Percentiles rank a stretch among this genome's conserved stretches.
Conservation (phyloP, 2,888 invertebrate species). For the Dexiosoma caninum region DNA sequence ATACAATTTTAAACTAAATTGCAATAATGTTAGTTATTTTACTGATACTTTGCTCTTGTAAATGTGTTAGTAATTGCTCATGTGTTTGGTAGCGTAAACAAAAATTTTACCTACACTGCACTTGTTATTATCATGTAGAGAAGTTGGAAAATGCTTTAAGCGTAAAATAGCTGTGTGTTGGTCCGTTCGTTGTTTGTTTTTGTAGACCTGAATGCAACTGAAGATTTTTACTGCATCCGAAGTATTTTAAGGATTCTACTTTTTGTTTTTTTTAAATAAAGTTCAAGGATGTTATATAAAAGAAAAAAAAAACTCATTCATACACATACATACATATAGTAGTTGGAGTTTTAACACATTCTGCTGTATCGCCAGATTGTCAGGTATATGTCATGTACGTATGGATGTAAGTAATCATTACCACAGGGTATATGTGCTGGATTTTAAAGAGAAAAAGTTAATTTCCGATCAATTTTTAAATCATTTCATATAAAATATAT, state of each 20-base stretch:
- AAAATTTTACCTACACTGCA: background rate
- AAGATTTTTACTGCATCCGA: slow-evolving; percentile 27
- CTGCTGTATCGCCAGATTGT: background rate
- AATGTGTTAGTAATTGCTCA: background rate
- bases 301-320: background rate
- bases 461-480: background rate
- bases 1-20: slow-evolving; percentile 31
- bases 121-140: slow-evolving; percentile 1
- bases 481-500: background rate
- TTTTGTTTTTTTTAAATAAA: slow-evolving; percentile 45
- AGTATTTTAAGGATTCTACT: slow-evolving; percentile 42
- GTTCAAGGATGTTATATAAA: slow-evolving; percentile 51
- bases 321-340: background rate
- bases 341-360: background rate
- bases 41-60: background rate
- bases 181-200: background rate
- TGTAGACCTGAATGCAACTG: slow-evolving; percentile 5
- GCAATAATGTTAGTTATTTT: slow-evolving; percentile 38
- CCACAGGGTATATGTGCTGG: background rate
- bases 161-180: slow-evolving; percentile 21
- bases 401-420: background rate
- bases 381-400: no score
- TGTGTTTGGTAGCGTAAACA: background rate
- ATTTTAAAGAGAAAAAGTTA: background rate
- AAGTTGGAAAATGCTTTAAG: slow-evolving; percentile 14